Evolutionary conservation across 2,113 vertebrate species (phyloP), one percentile per base, ranked within the genome.

Genomic region (Eubucco bourcierii): DNA sequence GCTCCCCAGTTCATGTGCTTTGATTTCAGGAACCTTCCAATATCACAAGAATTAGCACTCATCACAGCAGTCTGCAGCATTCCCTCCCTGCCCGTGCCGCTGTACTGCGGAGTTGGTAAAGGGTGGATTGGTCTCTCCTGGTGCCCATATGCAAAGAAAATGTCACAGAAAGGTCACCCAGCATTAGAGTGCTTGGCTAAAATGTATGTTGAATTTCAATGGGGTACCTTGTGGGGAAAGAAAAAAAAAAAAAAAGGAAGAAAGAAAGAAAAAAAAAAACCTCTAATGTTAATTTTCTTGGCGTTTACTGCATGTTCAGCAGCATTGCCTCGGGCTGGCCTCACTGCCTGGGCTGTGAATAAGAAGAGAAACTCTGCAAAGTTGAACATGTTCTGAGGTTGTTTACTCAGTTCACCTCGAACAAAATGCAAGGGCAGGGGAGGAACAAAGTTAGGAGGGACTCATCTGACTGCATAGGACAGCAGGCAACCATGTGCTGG

Each of bases 101-200:
- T 71, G 5, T 13, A 5, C n/a, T 63, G 11, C 3, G 37, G 80
- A 53, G 73, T 27, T 44, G 59, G 70, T 72, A 60, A 58, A 59
- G 46, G 64, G 59, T n/a, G 84, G 79, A 41, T 61, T 53, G 53
- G 34, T 72, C 87, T 76, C 74, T 92, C 34, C 81, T 19, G 90
- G 47, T 52, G 88, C 80, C 67, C 65, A 17, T 4, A 41, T 20
- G 74, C 84, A 80, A 74, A 89, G 88, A 86, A 95, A 96, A 95
- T 92, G 93, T 89, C 95, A 94, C 86, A 39, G 90, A 95, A 95
- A 97, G 93, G 95, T 96, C 95, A 90, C 60, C 12, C 76, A 31
- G 84, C 94, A 93, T 93, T 84, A 34, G 27, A 59, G 70, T n/a
- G 73, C 55, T 90, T 46, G 1, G 3, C 85, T 67, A 12, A 47